These are phyloP conservation scores for Allenopithecus nigroviridis DNA, from an alignment of 2,797 vertebrate species.

Conservation along the genomic window DNA sequence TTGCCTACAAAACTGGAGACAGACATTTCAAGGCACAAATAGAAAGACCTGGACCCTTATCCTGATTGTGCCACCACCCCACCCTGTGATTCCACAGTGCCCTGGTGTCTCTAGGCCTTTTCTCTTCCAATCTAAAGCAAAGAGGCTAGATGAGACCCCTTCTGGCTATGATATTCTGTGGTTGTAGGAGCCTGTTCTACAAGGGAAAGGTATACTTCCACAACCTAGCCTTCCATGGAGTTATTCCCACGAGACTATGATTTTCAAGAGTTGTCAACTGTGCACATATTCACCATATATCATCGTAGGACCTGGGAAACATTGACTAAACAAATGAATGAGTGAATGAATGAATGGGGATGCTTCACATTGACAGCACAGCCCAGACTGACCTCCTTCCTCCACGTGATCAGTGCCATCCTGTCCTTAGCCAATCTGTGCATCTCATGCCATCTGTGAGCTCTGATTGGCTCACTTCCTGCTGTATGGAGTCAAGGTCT, in stretches of 20 bases:
- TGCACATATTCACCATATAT: not conserved
- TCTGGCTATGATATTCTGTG: not conserved
- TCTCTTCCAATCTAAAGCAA: not conserved
- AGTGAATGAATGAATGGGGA: not conserved
- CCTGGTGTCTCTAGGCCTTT: not conserved
- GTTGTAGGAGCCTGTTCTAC: not conserved
- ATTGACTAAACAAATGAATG: not conserved
- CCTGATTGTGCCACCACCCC: not conserved
- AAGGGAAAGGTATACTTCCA: not conserved
- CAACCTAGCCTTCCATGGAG: not conserved
- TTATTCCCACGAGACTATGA: not conserved
- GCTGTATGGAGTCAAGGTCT: not conserved
- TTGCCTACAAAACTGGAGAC: not conserved
- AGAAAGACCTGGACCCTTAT: not conserved
- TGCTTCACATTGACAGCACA: not conserved
- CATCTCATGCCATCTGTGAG: not conserved
- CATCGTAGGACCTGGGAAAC: not conserved
- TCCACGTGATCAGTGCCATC: not conserved
- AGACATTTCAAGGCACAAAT: not conserved
- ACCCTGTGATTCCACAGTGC: not conserved
- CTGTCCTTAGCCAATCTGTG: not conserved
- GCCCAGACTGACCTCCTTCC: not conserved
- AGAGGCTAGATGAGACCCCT: not conserved
- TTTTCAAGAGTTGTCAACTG: not conserved
- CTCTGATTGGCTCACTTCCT: constrained; percentile 62